phyloP scores from a whole-genome alignment of 2,113 vertebrate genomes.

The Capra hircus region DNA sequence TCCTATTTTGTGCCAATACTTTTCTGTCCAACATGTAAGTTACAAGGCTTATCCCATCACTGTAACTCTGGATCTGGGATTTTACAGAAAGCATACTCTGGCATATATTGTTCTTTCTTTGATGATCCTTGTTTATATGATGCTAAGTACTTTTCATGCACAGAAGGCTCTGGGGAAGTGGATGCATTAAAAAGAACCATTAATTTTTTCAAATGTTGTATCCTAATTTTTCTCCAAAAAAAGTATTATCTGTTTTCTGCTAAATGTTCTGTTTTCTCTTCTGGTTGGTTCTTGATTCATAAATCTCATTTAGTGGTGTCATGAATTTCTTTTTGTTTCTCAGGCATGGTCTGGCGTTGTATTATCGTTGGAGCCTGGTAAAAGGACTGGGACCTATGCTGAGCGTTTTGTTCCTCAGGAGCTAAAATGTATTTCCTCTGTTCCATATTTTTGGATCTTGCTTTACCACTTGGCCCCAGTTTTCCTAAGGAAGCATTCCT shows the following conservation, averaged over 20 bases:
- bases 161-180: not conserved
- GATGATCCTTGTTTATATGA: not conserved
- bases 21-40: not conserved
- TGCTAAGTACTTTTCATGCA: not conserved
- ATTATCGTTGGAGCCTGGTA: not conserved
- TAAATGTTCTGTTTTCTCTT: not conserved
- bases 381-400: not conserved
- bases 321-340: not conserved
- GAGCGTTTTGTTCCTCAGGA: not conserved
- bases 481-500: not conserved
- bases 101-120: not conserved
- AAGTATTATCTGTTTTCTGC: not conserved
- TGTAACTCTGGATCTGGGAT: not conserved
- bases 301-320: not conserved
- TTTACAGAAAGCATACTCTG: not conserved
- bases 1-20: not conserved
- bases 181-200: not conserved
- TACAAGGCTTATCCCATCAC: not conserved
- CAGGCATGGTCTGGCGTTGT: not conserved
- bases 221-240: not conserved
- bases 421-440: not conserved
- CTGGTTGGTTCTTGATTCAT: not conserved
- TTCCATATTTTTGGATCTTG: not conserved
- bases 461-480: not conserved
- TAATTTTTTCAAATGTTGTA: not conserved